Evolutionary conservation across 2,888 invertebrate genomes (phyloP), one percentile per base, ranked within the genome.

Genomic region (Sthenelais limicola): DNA sequence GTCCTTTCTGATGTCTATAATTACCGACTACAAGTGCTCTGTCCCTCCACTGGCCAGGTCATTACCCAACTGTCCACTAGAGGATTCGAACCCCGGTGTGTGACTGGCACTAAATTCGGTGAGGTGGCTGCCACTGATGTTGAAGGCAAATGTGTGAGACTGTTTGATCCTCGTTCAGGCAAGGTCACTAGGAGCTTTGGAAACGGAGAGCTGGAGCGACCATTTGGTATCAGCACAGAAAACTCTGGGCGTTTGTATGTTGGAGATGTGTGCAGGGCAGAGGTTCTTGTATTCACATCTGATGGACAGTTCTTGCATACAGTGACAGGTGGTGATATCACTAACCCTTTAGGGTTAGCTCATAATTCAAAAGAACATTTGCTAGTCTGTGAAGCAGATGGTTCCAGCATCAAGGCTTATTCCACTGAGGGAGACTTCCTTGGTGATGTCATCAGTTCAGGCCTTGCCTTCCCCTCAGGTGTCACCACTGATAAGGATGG

Each of bases 1-100:
- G 38, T 70, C 7, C 35, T 54, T 30, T 38, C 35, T 33, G 62
- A 62, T 26, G 62, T 62, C 62, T 62, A 62, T 21, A 70, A 70
- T 28, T 70, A 70, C 38, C 33, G 54, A 18, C 28, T 70, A 3
- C 35, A 70, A 28, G 12, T 70, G 52, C 38, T 70, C 48, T 26
- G n/a, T 18, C 12, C 15, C 5, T 26, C 24, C 5, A 18, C 12
- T 15, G 47, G 48, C 26, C 18, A 9, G 7, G n/a, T 21, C 9
- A 48, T 28, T 18, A 21, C 24, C 7, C 35, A 32, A n/a, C n/a
- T 9, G 32, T 28, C 47, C 9, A 43, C 15, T 9, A 9, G 28
- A 2, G 48, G 32, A 12, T 62, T 62, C 26, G 67, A 67, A 21
- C 67, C 67, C 7, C 67, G 67, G 0, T n/a, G 43, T n/a, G 48